phyloP scores from a whole-genome alignment of 30 jellyfish, hydroid and myxozoan species.

The Cassiopea andromeda region DNA sequence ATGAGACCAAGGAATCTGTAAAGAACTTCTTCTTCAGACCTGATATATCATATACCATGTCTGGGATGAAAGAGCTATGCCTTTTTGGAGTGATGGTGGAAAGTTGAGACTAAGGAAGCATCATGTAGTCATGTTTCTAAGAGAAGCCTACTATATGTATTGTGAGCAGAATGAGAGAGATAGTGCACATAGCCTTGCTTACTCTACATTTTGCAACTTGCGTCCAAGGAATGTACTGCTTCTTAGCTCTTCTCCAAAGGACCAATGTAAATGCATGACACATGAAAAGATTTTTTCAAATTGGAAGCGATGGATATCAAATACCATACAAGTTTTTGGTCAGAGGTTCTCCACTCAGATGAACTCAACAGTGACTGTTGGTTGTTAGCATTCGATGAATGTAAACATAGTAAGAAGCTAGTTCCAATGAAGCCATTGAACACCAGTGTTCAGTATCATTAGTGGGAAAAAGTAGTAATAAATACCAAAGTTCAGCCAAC shows the following conservation, averaged over 20 bases:
- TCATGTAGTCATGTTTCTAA: constrained; percentile 38
- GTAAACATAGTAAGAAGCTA: constrained; percentile 23
- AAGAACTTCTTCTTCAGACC: constrained; percentile 62
- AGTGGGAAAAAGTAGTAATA: constrained; percentile 26
- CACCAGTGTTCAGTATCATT: constrained; percentile 18
- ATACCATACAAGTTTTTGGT: constrained; percentile 21
- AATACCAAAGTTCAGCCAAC: constrained; percentile 29
- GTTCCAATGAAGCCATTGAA: constrained; percentile 52
- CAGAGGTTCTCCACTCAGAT: background rate
- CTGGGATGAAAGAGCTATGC: constrained; percentile 51
- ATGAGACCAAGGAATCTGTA: constrained; percentile 29
- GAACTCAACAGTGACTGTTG: constrained; percentile 29
- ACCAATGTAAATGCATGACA: constrained; percentile 43
- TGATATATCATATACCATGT: constrained; percentile 57
- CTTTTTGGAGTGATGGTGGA: constrained; percentile 25
- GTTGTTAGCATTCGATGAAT: constrained; percentile 27
- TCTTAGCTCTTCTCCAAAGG: constrained; percentile 36
- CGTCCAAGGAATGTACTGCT: constrained; percentile 55
- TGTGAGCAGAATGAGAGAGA: constrained; percentile 36
- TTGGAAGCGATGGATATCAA: constrained; percentile 14
- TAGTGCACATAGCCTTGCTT: background rate
- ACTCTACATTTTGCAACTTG: constrained; percentile 31
- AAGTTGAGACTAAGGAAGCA: constrained; percentile 46
- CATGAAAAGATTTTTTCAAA: constrained; percentile 13
- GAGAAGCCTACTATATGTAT: constrained; percentile 50